Conservation (phyloP, 2,113 vertebrate species). For the Hemibates koningsi region DNA sequence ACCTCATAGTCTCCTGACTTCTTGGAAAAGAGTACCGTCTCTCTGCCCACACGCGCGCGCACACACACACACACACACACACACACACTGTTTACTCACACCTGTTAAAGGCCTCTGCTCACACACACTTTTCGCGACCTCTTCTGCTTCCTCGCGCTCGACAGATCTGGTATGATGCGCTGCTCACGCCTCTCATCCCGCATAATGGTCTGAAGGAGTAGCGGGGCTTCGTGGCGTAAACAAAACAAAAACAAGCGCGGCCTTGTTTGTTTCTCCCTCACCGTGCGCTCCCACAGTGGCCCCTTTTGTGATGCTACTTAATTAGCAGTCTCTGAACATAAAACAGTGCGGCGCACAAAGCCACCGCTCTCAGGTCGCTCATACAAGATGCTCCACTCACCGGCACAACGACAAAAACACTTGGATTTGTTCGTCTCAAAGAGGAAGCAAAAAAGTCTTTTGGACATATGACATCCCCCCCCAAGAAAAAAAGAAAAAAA, state of each 20-base stretch:
- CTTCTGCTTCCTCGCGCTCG: background rate
- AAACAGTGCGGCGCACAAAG: background rate
- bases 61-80: accelerated
- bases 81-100: background rate
- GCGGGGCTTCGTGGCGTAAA: background rate
- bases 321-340: constrained; percentile 43
- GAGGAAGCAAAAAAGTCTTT: background rate
- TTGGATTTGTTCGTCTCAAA: background rate
- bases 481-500: accelerated
- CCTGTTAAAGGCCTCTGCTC: background rate
- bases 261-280: background rate
- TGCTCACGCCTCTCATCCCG: background rate
- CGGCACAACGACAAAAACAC: background rate
- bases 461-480: background rate
- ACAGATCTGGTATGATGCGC: background rate
- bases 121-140: background rate
- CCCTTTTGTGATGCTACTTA: constrained; percentile 26
- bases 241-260: background rate
- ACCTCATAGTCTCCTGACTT: constrained; percentile 19
- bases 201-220: background rate
- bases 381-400: background rate
- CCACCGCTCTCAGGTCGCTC: constrained; percentile 2
- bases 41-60: background rate
- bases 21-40: background rate
- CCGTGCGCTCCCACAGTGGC: background rate